These are phyloP conservation scores for Pseudomyrmex cubaensis DNA, from an alignment of 1,140 invertebrate genomes.

Conservation along the genomic window DNA sequence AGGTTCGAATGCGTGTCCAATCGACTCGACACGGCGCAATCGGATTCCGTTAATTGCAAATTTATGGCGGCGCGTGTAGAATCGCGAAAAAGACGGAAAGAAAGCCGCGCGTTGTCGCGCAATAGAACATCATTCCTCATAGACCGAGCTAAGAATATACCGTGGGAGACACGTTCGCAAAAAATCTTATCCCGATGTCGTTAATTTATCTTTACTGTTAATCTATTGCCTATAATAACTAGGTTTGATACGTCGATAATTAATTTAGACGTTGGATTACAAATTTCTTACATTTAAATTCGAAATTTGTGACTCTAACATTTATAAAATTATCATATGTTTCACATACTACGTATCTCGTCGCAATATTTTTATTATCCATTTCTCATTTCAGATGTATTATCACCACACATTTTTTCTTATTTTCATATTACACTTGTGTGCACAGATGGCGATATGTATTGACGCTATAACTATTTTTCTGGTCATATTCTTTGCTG, in stretches of 20 bases:
- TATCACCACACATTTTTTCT: slow-evolving; percentile 4
- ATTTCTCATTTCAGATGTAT: slow-evolving; percentile 16
- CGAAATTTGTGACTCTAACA: not conserved
- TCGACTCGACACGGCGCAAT: slow-evolving; percentile 62
- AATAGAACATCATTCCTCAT: slow-evolving; percentile 33
- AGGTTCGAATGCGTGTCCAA: slow-evolving; percentile 48
- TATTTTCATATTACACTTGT: not conserved
- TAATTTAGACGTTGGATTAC: not conserved
- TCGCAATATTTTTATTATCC: not conserved
- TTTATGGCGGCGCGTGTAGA: slow-evolving; percentile 58
- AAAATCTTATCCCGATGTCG: slow-evolving; percentile 5
- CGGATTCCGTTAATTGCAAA: slow-evolving; percentile 71
- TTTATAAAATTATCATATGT: not conserved
- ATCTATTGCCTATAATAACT: not conserved
- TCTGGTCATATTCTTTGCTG: slow-evolving; percentile 6
- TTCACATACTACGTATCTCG: not conserved
- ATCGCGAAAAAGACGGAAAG: slow-evolving; percentile 45
- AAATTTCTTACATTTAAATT: not conserved
- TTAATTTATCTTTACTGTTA: slow-evolving; percentile 24
- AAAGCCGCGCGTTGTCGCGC: not conserved
- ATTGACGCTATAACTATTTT: slow-evolving; percentile 20
- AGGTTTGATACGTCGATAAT: slow-evolving; percentile 1
- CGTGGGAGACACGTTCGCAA: slow-evolving; percentile 24
- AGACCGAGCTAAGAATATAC: slow-evolving; percentile 23
- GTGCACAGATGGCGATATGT: not conserved